Evolutionary conservation across 2,797 vertebrate genomes (phyloP).

Genomic region (Gymnopithys bicolor): DNA sequence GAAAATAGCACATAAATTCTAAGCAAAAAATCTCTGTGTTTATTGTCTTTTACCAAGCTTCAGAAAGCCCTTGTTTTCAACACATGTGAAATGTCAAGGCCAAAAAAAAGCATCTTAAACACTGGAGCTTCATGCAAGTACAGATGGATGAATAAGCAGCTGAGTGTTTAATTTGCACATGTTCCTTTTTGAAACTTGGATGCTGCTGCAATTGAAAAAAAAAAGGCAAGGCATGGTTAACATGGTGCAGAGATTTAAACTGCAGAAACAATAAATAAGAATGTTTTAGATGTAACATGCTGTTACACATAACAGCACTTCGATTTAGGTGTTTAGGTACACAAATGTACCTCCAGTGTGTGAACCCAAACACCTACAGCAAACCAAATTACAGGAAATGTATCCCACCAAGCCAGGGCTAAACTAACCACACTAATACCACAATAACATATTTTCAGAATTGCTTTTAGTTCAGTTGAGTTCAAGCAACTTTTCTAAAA

Average conservation of each 20-base stretch:
- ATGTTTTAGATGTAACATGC: neutral
- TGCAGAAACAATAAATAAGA: neutral
- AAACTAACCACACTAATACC: neutral
- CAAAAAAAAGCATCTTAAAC: neutral
- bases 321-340: neutral
- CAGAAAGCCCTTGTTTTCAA: neutral
- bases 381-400: neutral
- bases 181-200: neutral
- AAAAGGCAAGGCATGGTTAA: neutral
- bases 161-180: neutral
- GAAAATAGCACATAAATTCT: neutral
- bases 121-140: neutral
- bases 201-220: neutral
- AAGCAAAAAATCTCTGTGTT: neutral
- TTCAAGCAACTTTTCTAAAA: neutral
- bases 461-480: neutral
- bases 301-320: neutral
- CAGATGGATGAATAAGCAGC: neutral
- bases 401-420: neutral
- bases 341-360: accelerated
- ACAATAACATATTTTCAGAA: neutral
- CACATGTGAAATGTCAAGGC: neutral
- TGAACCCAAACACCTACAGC: neutral
- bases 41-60: neutral
- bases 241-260: neutral